These are phyloP conservation scores for Drosophila repletoides DNA, from an alignment of 1,140 invertebrate species.

Conservation along the genomic window DNA sequence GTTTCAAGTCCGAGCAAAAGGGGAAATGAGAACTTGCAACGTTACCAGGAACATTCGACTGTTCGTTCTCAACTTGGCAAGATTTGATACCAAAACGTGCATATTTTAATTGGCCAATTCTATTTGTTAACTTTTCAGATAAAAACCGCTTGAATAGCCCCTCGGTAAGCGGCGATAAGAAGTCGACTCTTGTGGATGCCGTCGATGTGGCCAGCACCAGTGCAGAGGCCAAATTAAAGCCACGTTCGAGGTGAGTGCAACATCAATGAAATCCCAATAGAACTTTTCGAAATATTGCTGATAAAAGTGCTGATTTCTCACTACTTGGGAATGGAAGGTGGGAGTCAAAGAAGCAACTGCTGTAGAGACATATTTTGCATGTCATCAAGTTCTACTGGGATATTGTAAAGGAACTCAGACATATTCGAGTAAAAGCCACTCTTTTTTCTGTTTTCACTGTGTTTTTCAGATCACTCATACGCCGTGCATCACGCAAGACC, in stretches of 20 bases:
- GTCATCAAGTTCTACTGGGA: too few species aligned
- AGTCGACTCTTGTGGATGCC: constrained; percentile 59
- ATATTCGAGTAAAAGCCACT: background rate
- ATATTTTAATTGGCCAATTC: constrained; percentile 6
- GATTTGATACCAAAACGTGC: background rate
- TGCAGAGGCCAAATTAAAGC: constrained; percentile 73
- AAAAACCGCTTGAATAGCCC: constrained; percentile 79
- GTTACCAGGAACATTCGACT: too few species aligned
- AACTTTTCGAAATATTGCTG: too few species aligned
- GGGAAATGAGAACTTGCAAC: too few species aligned
- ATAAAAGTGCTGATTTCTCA: too few species aligned
- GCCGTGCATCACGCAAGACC: constrained; percentile 90
- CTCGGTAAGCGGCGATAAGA: constrained; percentile 70
- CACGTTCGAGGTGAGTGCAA: constrained; percentile 66
- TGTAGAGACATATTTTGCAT: too few species aligned
- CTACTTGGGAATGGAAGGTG: too few species aligned
- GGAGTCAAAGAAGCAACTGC: too few species aligned
- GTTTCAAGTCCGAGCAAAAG: too few species aligned
- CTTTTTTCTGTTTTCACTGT: background rate
- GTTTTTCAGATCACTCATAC: constrained; percentile 87
- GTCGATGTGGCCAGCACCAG: constrained; percentile 72
- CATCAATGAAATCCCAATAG: background rate
- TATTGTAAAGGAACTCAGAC: too few species aligned
- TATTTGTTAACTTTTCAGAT: constrained; percentile 63
- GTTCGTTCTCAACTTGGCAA: too few species aligned